Evolutionary conservation across 2,113 vertebrate species (phyloP).

Genomic region (Peromyscus polionotus): DNA sequence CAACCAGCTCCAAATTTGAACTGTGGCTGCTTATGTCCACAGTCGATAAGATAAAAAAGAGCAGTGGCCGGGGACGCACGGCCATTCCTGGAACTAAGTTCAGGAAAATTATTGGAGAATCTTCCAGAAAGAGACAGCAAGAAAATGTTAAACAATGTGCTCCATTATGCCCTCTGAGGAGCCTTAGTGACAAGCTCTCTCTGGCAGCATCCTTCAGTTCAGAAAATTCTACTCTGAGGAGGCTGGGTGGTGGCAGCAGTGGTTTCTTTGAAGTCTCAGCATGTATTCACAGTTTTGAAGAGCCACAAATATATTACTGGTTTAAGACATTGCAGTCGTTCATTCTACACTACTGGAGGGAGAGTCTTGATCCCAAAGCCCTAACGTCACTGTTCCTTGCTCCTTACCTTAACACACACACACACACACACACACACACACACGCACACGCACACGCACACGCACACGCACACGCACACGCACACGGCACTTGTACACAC

Average conservation of each 20-base stretch:
- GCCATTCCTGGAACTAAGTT: background rate
- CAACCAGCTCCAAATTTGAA: background rate
- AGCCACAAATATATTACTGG: background rate
- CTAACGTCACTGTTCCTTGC: background rate
- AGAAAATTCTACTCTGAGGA: background rate
- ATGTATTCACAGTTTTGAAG: background rate
- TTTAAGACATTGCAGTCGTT: background rate
- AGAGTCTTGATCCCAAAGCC: background rate
- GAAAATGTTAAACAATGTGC: background rate
- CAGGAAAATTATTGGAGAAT: background rate
- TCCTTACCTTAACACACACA: background rate
- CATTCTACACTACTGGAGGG: background rate
- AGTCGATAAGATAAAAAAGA: background rate
- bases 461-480: background rate
- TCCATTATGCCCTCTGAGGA: background rate
- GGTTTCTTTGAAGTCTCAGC: slow-evolving; percentile 36
- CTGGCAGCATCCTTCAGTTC: background rate
- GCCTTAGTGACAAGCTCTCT: background rate
- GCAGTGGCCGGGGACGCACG: background rate
- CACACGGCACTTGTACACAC: background rate
- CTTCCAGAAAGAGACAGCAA: background rate
- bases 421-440: background rate
- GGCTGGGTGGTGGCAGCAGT: background rate
- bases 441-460: too few relatives aligned
- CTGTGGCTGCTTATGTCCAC: background rate